Conservation (phyloP, 2,113 vertebrate genomes). For the Muntiacus muntjak region DNA sequence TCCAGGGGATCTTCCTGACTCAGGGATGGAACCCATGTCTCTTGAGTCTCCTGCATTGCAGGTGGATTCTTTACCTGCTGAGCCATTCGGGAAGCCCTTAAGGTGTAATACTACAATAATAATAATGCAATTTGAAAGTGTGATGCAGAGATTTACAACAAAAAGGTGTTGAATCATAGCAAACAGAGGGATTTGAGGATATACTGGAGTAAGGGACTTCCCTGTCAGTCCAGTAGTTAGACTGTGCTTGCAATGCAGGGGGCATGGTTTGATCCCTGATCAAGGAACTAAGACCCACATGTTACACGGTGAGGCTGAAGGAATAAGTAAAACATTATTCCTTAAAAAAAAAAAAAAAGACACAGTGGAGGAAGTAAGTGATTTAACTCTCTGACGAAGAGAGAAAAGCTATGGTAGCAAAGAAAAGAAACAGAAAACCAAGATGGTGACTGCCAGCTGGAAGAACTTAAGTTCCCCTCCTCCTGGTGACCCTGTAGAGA, state of each 20-base stretch:
- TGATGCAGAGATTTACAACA: not conserved
- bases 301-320: not conserved
- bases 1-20: not conserved
- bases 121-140: not conserved
- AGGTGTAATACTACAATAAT: not conserved
- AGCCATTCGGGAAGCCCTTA: not conserved
- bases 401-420: not conserved
- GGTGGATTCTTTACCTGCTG: not conserved
- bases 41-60: not conserved
- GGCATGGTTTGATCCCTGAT: not conserved
- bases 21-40: not conserved
- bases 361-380: not conserved
- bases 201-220: not conserved
- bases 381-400: not conserved
- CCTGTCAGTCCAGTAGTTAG: not conserved
- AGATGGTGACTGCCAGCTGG: not conserved
- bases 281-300: not conserved
- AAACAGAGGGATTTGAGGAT: not conserved
- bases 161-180: not conserved
- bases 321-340: not conserved
- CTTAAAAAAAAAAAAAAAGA: not conserved
- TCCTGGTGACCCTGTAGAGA: not conserved
- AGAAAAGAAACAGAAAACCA: not conserved
- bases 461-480: not conserved
- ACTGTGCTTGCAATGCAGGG: not conserved